phyloP scores from a whole-genome alignment of 2,113 vertebrate genomes.

The Zosterops lateralis region DNA sequence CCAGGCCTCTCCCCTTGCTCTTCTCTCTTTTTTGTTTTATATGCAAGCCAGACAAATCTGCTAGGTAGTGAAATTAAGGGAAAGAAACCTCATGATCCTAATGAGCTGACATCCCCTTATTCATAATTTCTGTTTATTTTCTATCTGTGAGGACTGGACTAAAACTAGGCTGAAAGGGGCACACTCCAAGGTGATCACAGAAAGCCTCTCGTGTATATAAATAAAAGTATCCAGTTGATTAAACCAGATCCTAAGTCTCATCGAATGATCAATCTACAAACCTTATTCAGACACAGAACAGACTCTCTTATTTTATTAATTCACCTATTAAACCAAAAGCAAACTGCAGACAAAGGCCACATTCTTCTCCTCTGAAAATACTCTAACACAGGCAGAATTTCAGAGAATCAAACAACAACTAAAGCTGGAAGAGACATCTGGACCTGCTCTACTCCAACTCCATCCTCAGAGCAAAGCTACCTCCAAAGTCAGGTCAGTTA shows the following conservation, averaged over 20 bases:
- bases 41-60: neutral
- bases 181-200: neutral
- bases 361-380: neutral
- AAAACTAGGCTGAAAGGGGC: neutral
- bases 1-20: neutral
- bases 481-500: neutral
- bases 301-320: neutral
- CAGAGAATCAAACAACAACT: neutral
- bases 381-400: neutral
- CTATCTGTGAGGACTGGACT: neutral
- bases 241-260: neutral
- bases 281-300: neutral
- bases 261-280: accelerated
- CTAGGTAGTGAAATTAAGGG: neutral
- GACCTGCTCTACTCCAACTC: neutral
- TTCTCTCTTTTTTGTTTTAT: neutral
- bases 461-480: neutral
- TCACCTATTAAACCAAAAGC: neutral
- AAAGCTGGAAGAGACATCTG: neutral
- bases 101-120: neutral
- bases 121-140: neutral
- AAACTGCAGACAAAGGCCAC: neutral
- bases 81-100: neutral
- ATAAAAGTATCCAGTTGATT: neutral
- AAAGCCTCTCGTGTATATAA: neutral